These are phyloP conservation scores for Aegithalos caudatus DNA, from an alignment of 2,113 vertebrate species.

Conservation along the genomic window DNA sequence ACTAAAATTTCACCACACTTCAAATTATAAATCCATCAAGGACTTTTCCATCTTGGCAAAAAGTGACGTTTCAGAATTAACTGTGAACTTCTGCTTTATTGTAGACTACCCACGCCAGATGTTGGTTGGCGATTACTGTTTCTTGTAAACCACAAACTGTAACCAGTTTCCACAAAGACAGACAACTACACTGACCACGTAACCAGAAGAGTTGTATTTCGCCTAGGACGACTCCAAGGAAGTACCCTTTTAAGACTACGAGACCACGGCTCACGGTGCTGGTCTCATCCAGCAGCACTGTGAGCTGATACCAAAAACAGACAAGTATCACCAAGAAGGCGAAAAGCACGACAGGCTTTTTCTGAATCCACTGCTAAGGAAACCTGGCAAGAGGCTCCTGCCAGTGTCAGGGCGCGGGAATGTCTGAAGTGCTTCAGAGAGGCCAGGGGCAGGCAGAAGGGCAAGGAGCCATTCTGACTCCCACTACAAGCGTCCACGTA, in stretches of 20 bases:
- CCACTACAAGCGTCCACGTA: neutral
- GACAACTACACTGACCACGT: neutral
- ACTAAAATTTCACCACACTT: neutral
- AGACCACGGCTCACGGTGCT: neutral
- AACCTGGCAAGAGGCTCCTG: neutral
- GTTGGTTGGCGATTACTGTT: neutral
- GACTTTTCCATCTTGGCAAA: neutral
- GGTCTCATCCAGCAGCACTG: neutral
- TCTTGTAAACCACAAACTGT: neutral
- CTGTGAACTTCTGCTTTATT: neutral
- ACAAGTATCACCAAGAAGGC: neutral
- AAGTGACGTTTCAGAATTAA: neutral
- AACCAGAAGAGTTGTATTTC: neutral
- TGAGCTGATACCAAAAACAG: neutral
- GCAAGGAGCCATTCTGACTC: neutral
- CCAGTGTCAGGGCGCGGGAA: neutral
- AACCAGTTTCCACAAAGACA: neutral
- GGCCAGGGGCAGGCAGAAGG: too few relatives aligned
- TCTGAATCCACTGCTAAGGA: neutral
- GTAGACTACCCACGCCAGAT: neutral
- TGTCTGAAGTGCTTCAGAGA: neutral
- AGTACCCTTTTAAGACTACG: neutral
- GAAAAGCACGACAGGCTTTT: neutral
- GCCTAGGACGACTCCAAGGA: accelerated
- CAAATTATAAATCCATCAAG: neutral